Evolutionary conservation across 2,888 invertebrate genomes (phyloP), one percentile per base, ranked within the genome.

Genomic region (Polyploca ridens): DNA sequence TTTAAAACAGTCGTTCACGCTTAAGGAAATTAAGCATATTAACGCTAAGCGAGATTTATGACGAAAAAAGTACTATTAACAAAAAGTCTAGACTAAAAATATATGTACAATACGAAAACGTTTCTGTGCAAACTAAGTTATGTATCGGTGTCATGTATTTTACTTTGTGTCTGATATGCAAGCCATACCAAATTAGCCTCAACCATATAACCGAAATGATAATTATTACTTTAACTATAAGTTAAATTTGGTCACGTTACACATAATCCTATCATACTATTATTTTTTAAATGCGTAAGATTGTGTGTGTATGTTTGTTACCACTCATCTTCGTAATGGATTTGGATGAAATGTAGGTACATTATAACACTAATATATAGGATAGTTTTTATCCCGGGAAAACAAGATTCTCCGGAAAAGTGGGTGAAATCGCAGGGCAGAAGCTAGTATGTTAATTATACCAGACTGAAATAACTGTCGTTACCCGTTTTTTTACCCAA

Each of bases 11-110:
- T 54, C 54, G 54, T 54, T 19, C 14, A 10, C 33, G 6, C 14
- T 59, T 35, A 14, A n/a, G 59, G 16, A 33, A 59, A 59, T 59
- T 33, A 59, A 35, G 59, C 59, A 59, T 59, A 16, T 59, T 16
- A 35, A 35, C 33, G 33, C 33, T 59, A 59, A 54, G 54, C 54
- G 19, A 19, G 16, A 54, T 54, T 54, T 54, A 54, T 19, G n/a
- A 19, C 19, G 3, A 54, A 54, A 54, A 7, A 54, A 10, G 19
- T 54, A 5, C 19, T 3, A 49, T 49, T 16, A 16, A 16, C 7
- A 16, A 16, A 19, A 54, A 2, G 19, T 19, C 10, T 54, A 19
- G 19, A 8, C 19, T 8, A 0, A 10, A 54, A 3, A 54, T 35
- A 35, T 41, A 41, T 13, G 13, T 41, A 41, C 5, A 41, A 13